Evolutionary conservation across 64 coral and sea anemone genomes (phyloP).

Genomic region (Acropora yongei): DNA sequence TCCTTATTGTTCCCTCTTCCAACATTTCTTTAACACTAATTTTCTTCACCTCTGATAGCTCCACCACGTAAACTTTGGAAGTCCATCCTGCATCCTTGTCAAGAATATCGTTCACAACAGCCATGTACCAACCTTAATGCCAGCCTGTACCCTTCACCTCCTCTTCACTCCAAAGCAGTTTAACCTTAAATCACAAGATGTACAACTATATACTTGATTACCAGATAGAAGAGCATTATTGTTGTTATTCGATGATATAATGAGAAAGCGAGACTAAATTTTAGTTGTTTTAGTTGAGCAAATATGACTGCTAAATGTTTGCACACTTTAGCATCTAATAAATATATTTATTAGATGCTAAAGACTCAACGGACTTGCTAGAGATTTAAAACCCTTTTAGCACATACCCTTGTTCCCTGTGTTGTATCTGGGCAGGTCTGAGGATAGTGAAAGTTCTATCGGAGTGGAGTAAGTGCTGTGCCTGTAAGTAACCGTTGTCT

Average conservation of each 20-base stretch:
- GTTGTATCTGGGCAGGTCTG: slow-evolving; percentile 48
- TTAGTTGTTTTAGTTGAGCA: not conserved
- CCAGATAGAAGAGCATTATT: not conserved
- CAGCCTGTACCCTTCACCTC: slow-evolving; percentile 36
- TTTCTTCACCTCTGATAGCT: not conserved
- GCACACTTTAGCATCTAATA: not conserved
- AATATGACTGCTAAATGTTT: slow-evolving; percentile 1
- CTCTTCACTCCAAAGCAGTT: slow-evolving; percentile 33
- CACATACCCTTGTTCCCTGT: slow-evolving; percentile 19
- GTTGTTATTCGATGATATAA: not conserved
- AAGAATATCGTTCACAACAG: not conserved
- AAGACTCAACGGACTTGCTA: not conserved
- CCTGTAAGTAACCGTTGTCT: slow-evolving; percentile 10
- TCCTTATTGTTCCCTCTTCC: not conserved
- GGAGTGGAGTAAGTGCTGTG: slow-evolving; percentile 54
- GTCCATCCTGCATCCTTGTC: slow-evolving; percentile 6
- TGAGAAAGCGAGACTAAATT: not conserved
- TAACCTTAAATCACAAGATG: slow-evolving; percentile 1
- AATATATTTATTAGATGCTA: not conserved
- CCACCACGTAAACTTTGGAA: slow-evolving; percentile 8
- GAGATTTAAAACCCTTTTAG: not conserved
- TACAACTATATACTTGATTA: slow-evolving; percentile 1
- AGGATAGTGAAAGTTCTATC: slow-evolving; percentile 16
- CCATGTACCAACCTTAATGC: not conserved
- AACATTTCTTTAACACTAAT: not conserved